Evolutionary conservation across 2,888 invertebrate genomes (phyloP), one percentile per base, ranked within the genome.

Genomic region (Julus scanicus): DNA sequence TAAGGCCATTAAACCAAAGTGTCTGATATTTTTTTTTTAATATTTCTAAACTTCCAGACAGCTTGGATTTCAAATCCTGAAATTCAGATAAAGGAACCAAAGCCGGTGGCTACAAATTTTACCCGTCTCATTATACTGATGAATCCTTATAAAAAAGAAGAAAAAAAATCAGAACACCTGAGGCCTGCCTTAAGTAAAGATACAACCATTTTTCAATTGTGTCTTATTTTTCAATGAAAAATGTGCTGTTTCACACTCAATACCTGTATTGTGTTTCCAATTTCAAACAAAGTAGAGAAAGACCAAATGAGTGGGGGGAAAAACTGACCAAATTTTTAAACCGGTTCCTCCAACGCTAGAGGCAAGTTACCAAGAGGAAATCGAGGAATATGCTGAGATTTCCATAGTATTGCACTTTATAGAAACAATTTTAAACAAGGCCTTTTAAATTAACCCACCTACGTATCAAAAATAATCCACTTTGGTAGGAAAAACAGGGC

Each of bases 381-480:
- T 17, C 17, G 15, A 17, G 17, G 57, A 17, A 57, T 17, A 57
- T 57, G 13, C 17, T 15, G 57, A 15, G 17, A 57, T 57, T 17
- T 8, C 57, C 17, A 49, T 57, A 57, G 11, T 57, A 17, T 57
- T 57, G 17, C 17, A 57, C 17, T 17, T 57, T 57, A 3, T 29
- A 29, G 17, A 57, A 49, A 49, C 49, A 57, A 57, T 15, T 57
- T 57, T 57, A 15, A 15, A 57, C 57, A 17, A 57, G 57, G 57
- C 5, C 57, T 57, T 17, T 57, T 17, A 57, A 57, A 57, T 17
- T 17, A 1, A 29, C 29, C 57, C 57, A 57, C 57, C 57, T 57
- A 57, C 57, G 57, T 57, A 57, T 57, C 17, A 57, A 57, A 29
- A 57, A 57, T 57, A 57, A 57, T 57, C 57, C 57, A 57, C 57